phyloP scores from a whole-genome alignment of 2,797 vertebrate genomes.

The Rhinichthys osculus region DNA sequence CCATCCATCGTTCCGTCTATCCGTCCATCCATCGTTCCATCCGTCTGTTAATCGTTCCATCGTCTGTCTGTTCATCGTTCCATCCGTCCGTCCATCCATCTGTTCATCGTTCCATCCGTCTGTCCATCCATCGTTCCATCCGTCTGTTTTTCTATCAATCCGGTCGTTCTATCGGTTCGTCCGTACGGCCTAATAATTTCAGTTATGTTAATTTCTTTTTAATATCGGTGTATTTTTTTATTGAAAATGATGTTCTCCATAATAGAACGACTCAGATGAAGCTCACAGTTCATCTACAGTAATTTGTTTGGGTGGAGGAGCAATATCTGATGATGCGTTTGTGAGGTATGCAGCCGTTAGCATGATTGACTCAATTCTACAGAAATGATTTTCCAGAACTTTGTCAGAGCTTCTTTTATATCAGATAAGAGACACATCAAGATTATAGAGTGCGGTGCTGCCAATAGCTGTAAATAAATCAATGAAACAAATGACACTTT shows the following conservation, averaged over 20 bases:
- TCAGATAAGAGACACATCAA: conserved; percentile 3
- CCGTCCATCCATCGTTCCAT: too few species aligned
- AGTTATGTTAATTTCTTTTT: background rate
- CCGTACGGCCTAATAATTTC: background rate
- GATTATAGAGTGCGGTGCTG: too few species aligned
- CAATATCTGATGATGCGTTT: background rate
- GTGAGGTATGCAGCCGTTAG: conserved; percentile 4
- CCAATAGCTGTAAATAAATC: conserved; percentile 12
- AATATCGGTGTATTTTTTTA: background rate
- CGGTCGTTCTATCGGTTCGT: too few species aligned
- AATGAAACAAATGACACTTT: background rate
- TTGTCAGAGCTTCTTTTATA: background rate
- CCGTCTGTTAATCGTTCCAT: too few species aligned
- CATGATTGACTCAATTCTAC: background rate
- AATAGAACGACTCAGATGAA: background rate
- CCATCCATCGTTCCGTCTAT: too few species aligned
- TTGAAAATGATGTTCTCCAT: background rate
- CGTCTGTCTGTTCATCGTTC: too few species aligned
- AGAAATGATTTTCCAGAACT: background rate
- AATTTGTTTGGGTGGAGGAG: background rate
- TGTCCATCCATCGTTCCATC: background rate
- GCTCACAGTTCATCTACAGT: background rate
- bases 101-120: rapidly evolving
- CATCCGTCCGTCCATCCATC: background rate
- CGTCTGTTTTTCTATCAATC: background rate